phyloP scores from a whole-genome alignment of 2,888 invertebrate genomes.

The Drosophila diplacantha region DNA sequence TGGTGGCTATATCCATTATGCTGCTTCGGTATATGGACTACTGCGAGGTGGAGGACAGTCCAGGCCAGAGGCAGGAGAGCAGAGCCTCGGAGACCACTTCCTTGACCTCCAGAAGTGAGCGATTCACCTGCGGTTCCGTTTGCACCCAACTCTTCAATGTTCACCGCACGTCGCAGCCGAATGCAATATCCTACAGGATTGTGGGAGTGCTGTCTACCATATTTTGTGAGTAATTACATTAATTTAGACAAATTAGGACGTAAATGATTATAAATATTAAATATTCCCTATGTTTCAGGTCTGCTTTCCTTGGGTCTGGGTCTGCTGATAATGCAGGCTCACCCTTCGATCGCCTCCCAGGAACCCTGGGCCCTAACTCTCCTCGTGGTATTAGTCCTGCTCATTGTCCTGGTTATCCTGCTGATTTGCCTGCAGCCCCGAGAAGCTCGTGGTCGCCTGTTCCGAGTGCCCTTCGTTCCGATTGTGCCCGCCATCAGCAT shows the following conservation, averaged over 20 bases:
- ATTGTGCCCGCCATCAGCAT: conserved; percentile 89
- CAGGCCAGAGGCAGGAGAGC: conserved; percentile 16
- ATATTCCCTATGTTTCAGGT: conserved; percentile 49
- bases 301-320: conserved; percentile 70
- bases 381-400: conserved; percentile 52
- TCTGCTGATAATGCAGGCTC: conserved; percentile 69
- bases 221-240: conserved; percentile 66
- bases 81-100: conserved; percentile 60
- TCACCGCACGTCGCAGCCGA: conserved; percentile 64
- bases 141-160: conserved; percentile 72
- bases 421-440: conserved; percentile 75
- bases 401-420: conserved; percentile 61
- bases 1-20: conserved; percentile 92
- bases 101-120: conserved; percentile 61
- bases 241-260: neutral
- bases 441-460: conserved; percentile 64
- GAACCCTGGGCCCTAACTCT: conserved; percentile 69
- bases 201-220: conserved; percentile 69
- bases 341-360: conserved; percentile 58
- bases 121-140: conserved; percentile 55
- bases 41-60: conserved; percentile 42
- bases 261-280: neutral
- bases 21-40: conserved; percentile 80
- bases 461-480: conserved; percentile 90
- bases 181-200: conserved; percentile 66